A percentile compares a stretch with the other conserved stretches of the same genome.
phyloP scores from a whole-genome alignment of 1,140 invertebrate genomes.

The Cherax quadricarinatus region DNA sequence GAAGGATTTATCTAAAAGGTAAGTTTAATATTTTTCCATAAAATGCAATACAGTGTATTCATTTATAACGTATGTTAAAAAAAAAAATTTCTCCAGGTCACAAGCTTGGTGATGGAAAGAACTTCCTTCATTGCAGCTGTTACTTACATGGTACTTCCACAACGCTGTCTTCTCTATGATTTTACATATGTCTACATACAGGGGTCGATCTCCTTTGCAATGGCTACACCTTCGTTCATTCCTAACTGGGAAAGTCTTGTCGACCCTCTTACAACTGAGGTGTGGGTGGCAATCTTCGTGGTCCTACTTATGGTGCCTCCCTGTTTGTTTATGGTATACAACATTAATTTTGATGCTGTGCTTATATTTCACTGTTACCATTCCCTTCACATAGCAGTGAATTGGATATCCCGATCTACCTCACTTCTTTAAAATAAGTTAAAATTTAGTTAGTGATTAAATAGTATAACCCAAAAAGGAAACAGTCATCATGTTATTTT shows the following conservation, averaged over 20 bases:
- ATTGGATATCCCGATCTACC: no score
- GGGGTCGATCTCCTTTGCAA: not conserved
- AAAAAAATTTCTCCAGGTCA: not conserved
- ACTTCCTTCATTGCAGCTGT: not conserved
- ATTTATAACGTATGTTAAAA: not conserved
- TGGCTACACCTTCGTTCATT: not conserved
- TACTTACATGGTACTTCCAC: not conserved
- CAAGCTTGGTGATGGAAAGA: not conserved
- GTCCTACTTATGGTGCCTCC: not conserved
- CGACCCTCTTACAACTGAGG: not conserved
- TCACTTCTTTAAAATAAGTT: no score
- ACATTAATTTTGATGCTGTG: no score
- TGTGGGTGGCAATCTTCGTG: not conserved
- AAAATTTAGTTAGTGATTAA: no score
- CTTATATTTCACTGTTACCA: no score
- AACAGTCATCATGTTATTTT: no score
- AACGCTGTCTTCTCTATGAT: not conserved
- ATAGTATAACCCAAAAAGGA: no score
- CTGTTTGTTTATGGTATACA: not conserved
- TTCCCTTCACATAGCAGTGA: no score
- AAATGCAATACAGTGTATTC: rapidly evolving
- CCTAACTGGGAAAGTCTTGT: not conserved
- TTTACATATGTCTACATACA: not conserved
- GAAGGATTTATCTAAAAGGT: not conserved
- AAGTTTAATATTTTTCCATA: not conserved